phyloP scores from a whole-genome alignment of 2,888 invertebrate species.

The Campoletis raptor region DNA sequence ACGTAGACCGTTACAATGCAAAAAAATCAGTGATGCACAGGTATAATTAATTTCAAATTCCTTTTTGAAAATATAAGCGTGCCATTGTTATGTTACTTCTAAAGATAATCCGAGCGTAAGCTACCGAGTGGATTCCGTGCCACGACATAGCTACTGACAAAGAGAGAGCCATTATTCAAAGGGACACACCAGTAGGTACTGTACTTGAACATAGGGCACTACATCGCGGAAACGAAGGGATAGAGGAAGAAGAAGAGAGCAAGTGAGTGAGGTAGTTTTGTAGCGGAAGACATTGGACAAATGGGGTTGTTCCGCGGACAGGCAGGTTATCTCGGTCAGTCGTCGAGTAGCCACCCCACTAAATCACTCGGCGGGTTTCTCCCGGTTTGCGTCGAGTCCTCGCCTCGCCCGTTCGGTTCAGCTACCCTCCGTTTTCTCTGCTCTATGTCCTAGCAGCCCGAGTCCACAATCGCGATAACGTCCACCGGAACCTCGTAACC shows the following conservation, averaged over 20 bases:
- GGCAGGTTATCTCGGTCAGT: conserved; percentile 84
- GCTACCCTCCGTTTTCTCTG: conserved; percentile 65
- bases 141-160: conserved; percentile 72
- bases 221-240: conserved; percentile 49
- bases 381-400: conserved; percentile 75
- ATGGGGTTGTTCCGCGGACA: conserved; percentile 84
- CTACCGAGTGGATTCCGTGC: conserved; percentile 31
- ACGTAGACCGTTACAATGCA: background rate
- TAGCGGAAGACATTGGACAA: conserved; percentile 84
- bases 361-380: conserved; percentile 81
- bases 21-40: background rate
- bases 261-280: conserved; percentile 79
- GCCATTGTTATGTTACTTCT: conserved; percentile 22
- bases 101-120: conserved; percentile 57
- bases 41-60: background rate
- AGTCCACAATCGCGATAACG: conserved; percentile 79
- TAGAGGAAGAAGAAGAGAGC: conserved; percentile 35
- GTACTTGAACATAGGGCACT: conserved; percentile 68
- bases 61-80: background rate
- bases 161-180: conserved; percentile 80
- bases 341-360: conserved; percentile 83
- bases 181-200: conserved; percentile 73
- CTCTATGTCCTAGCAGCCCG: conserved; percentile 67
- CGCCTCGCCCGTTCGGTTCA: conserved; percentile 67
- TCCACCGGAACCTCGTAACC: conserved; percentile 74